These are phyloP conservation scores for Otocyon megalotis DNA, from an alignment of 2,113 vertebrate genomes.

Conservation along the genomic window DNA sequence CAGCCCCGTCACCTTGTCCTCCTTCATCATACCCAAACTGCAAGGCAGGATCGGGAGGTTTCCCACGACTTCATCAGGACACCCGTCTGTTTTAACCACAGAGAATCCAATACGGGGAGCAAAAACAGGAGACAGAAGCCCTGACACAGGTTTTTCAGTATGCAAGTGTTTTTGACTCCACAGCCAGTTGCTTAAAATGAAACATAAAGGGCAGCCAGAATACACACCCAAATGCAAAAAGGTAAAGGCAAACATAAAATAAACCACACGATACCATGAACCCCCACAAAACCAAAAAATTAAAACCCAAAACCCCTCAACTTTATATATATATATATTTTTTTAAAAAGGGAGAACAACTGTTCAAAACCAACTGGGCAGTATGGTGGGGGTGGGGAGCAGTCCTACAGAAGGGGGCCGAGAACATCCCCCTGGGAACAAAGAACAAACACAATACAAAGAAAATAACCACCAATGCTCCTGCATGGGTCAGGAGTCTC, in stretches of 20 bases:
- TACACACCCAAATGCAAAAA: constrained; percentile 87
- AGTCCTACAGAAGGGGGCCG: constrained; percentile 78
- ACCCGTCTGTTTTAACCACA: not conserved
- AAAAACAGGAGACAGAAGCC: constrained; percentile 83
- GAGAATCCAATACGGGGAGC: not conserved
- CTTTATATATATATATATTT: constrained; percentile 72
- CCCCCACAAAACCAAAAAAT: constrained; percentile 69
- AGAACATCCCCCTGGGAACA: constrained; percentile 81
- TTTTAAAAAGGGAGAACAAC: constrained; percentile 73
- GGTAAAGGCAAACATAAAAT: constrained; percentile 73
- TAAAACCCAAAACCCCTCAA: constrained; percentile 75
- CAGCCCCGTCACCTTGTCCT: not conserved
- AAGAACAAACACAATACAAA: constrained; percentile 88
- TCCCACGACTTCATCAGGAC: not conserved
- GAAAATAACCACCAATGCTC: constrained; percentile 82
- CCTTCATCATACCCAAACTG: not conserved
- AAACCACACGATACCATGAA: constrained; percentile 76
- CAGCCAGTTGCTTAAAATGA: constrained; percentile 88
- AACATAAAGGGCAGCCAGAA: constrained; percentile 88
- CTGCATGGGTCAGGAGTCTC: constrained; percentile 75
- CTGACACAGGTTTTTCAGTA: constrained; percentile 90
- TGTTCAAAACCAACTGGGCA: constrained; percentile 80
- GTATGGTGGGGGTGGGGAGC: constrained; percentile 56
- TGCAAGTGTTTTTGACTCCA: constrained; percentile 91
- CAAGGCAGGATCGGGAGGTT: not conserved